Evolutionary conservation across 2,888 invertebrate species (phyloP), one percentile per base, ranked within the genome.

Genomic region (Hypomecis atomaria): DNA sequence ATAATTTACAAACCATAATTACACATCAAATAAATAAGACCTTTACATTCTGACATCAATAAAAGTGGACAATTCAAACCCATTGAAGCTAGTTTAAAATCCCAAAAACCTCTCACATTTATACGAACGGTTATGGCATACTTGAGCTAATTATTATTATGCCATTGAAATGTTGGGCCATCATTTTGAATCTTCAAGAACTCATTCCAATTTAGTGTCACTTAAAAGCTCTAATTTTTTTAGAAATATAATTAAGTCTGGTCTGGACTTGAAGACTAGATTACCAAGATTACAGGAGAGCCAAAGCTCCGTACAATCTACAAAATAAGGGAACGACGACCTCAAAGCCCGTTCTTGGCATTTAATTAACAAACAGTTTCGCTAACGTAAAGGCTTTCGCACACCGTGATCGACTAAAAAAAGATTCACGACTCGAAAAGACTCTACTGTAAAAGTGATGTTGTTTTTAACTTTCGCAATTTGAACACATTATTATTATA

Each of bases 341-440:
- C 65, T 60, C 57, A 57, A 61, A 57, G 60, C 43, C 36, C 13
- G 47, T 56, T 50, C 42, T 13, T 42, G 50, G 40, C 60, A 50
- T 50, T 47, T 64, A 67, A 67, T 67, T 67, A 67, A 64, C 54
- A 40, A 38, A 52, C 52, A 52, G 38, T 52, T 52, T 52, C 23
- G 33, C 40, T 33, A 40, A 52, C 40, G n/a, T 52, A 52, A 52
- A 40, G 52, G 33, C 3, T 0, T 23, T 38, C 40, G 52, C 52
- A 52, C 52, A 52, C 40, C 10, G 10, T 6, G n/a, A 7, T 1
- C 10, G 36, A 13, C 13, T 13, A 38, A 13, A n/a, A n/a, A n/a
- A n/a, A n/a, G n/a, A n/a, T n/a, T n/a, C 8, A 36, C 11, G 8
- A 13, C 11, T 23, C 38, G 9, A 13, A n/a, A 4, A 8, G 13